These are phyloP conservation scores for Alectoris magna DNA, from an alignment of 2,797 vertebrate species.

Conservation along the genomic window DNA sequence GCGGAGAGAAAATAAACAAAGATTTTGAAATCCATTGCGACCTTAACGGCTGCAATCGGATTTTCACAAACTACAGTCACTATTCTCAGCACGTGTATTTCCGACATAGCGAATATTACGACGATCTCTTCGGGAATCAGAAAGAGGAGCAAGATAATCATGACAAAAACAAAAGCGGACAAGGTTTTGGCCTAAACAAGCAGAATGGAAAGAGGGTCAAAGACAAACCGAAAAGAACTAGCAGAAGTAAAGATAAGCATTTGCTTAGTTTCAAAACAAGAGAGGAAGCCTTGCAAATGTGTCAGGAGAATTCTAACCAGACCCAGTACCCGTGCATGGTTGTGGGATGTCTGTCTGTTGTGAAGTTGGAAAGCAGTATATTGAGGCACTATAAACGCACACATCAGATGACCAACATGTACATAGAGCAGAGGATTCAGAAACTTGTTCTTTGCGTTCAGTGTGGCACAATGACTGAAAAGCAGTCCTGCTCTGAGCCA, in stretches of 20 bases:
- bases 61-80: conserved; percentile 87
- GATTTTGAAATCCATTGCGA: conserved; percentile 87
- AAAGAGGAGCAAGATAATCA: conserved; percentile 86
- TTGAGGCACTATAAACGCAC: conserved; percentile 90
- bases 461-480: conserved; percentile 78
- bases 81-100: conserved; percentile 91
- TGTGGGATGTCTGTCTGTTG: conserved; percentile 92
- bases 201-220: conserved; percentile 69
- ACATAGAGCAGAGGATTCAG: conserved; percentile 79
- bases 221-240: conserved; percentile 75
- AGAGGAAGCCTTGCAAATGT: conserved; percentile 96
- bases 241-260: conserved; percentile 82
- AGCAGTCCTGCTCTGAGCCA: conserved; percentile 62
- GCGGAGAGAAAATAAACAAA: conserved; percentile 79
- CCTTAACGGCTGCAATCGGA: conserved; percentile 89
- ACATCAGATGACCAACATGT: conserved; percentile 84
- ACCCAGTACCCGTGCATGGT: conserved; percentile 95
- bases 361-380: conserved; percentile 89
- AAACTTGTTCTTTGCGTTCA: conserved; percentile 86
- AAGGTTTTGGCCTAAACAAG: conserved; percentile 53
- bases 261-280: conserved; percentile 88
- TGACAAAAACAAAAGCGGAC: conserved; percentile 78
- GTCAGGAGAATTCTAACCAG: conserved; percentile 87
- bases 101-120: conserved; percentile 87
- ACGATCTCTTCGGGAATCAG: conserved; percentile 88